A percentile compares a stretch with the other conserved stretches of the same genome.
Evolutionary conservation across 2,797 vertebrate genomes (phyloP).

Genomic region (Megalops cyprinoides): DNA sequence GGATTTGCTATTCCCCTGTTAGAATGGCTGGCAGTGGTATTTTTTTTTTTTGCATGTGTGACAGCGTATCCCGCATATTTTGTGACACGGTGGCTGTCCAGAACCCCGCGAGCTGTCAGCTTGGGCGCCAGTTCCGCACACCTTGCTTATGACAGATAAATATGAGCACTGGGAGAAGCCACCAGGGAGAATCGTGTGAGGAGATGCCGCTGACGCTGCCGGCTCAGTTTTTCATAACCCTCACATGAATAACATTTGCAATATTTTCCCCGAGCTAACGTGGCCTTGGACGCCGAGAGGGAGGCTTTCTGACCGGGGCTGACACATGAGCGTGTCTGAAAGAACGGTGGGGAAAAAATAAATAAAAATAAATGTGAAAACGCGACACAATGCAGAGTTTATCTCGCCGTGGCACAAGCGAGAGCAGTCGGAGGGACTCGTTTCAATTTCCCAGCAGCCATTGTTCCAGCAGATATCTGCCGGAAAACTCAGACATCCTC

Average conservation of each 20-base stretch:
- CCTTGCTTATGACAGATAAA: constrained; percentile 30
- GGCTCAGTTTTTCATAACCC: constrained; percentile 36
- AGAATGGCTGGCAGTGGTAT: background rate
- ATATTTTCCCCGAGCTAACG: constrained; percentile 41
- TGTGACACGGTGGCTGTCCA: background rate
- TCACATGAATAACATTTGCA: constrained; percentile 43
- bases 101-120: background rate
- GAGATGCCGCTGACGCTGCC: constrained; percentile 36
- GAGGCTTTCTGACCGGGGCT: constrained; percentile 15
- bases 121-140: background rate
- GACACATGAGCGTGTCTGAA: constrained; percentile 20
- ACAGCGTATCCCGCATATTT: background rate
- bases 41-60: background rate
- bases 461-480: constrained; percentile 28
- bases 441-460: constrained; percentile 10
- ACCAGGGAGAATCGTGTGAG: constrained; percentile 39
- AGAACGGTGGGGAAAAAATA: constrained; percentile 1
- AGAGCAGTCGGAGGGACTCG: background rate
- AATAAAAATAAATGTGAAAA: constrained; percentile 4
- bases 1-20: background rate
- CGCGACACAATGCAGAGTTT: constrained; percentile 33
- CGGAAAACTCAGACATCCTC: background rate
- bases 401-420: constrained; percentile 29
- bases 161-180: constrained; percentile 35
- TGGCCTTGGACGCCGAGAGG: constrained; percentile 29